Evolutionary conservation across 2,797 vertebrate genomes (phyloP), one percentile per base, ranked within the genome.

Genomic region (Telmatherina bonti): DNA sequence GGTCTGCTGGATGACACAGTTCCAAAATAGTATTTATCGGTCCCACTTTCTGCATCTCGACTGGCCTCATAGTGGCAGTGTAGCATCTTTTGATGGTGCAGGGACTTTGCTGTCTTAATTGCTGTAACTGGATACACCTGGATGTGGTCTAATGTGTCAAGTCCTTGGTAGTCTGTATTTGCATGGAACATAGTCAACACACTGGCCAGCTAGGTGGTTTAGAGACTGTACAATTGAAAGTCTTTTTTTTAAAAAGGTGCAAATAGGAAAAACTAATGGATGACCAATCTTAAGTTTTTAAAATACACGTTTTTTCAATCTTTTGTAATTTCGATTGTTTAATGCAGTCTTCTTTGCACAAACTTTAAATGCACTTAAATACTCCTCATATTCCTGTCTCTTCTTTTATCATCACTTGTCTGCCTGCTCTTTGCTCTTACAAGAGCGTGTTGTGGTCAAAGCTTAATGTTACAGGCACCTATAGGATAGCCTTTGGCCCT

Each of bases 381-480:
- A 62, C 56, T 13, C 38, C 20, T 55, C 47, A 41, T 41, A 6
- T 71, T 27, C 16, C 45, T 43, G 26, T 53, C 13, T 51, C 59
- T 64, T 15, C 67, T 60, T 62, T 24, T 18, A 55, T 62, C 63
- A 31, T 73, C 61, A 13, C 5, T 59, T 36, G 22, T 64, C 70
- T 62, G 27, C 62, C 64, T 0, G 26, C 80, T 72, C 75, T 82
- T 64, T 72, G 67, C 62, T 80, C 56, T 81, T 29, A 54, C 33
- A 26, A 29, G 53, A 81, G 64, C 70, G 58, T 77, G 75, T 62
- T 60, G 74, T 71, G 62, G 74, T 88, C 58, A 31, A 54, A 55
- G 61, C 26, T 53, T 60, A 75, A 70, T 2, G 72, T 66, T 47
- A 3, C 26, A 6, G 30, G 58, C 58, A 71, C 78, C 74, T 66